Evolutionary conservation across 1,140 invertebrate genomes (phyloP).

Genomic region (Linepithema humile): DNA sequence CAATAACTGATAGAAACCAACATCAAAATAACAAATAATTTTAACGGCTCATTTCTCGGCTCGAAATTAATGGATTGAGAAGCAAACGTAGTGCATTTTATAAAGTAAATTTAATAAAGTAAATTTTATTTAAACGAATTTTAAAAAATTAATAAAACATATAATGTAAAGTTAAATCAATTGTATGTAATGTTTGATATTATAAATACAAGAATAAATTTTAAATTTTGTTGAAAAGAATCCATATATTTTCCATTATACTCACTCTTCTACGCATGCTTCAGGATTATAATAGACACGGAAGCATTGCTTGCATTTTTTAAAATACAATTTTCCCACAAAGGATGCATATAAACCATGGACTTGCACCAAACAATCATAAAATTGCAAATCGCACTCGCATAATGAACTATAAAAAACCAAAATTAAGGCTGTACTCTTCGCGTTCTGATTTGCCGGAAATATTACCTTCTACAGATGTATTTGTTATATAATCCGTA

Average conservation of each 20-base stretch:
- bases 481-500: conserved; percentile 12
- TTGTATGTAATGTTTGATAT: too few species aligned
- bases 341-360: background rate
- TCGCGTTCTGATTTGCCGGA: background rate
- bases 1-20: background rate
- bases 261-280: background rate
- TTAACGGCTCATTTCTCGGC: background rate
- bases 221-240: background rate
- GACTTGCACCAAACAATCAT: background rate
- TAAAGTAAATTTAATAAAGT: background rate
- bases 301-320: conserved; percentile 18
- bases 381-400: conserved; percentile 34
- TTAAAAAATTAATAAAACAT: too few species aligned
- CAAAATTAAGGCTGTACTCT: background rate
- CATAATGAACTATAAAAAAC: conserved; percentile 27
- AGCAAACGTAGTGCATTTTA: background rate
- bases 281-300: background rate
- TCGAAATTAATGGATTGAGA: conserved; percentile 13
- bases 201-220: too few species aligned
- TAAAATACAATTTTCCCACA: conserved; percentile 19
- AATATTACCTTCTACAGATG: conserved; percentile 18
- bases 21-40: conserved; percentile 26
- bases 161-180: too few species aligned
- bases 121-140: too few species aligned
- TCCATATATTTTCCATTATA: background rate